phyloP scores from a whole-genome alignment of 1,140 invertebrate species.

The Hypothenemus hampei region DNA sequence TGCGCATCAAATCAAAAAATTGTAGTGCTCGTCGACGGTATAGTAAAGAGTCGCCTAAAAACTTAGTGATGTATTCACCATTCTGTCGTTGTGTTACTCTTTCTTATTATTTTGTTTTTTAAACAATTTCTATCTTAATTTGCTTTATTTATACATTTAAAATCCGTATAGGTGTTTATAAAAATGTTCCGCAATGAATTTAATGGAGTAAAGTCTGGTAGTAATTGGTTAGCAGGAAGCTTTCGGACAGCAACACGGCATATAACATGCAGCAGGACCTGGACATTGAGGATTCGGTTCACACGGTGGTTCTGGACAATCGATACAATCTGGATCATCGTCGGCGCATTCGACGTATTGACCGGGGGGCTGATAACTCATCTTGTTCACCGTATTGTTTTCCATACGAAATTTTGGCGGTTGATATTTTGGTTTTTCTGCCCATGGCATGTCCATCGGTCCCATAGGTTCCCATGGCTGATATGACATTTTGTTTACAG shows the following conservation, averaged over 20 bases:
- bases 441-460: slow-evolving; percentile 47
- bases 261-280: slow-evolving; percentile 25
- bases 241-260: slow-evolving; percentile 40
- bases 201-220: background rate
- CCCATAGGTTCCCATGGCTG: slow-evolving; percentile 45
- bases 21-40: no score
- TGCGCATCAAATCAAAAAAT: no score
- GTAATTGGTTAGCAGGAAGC: slow-evolving; percentile 36
- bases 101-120: no score
- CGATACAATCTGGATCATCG: slow-evolving; percentile 40
- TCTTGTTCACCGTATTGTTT: slow-evolving; percentile 47
- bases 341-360: slow-evolving; percentile 46
- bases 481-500: slow-evolving; percentile 56
- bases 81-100: no score
- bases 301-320: slow-evolving; percentile 37
- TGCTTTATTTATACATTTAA: no score
- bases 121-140: no score
- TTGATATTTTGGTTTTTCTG: slow-evolving; percentile 42
- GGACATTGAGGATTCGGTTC: slow-evolving; percentile 19
- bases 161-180: no score
- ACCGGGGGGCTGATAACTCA: slow-evolving; percentile 49
- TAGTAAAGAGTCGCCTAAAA: no score
- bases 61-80: no score
- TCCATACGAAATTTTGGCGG: slow-evolving; percentile 45
- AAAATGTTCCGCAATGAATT: background rate